Evolutionary conservation across 2,113 vertebrate genomes (phyloP).

Genomic region (Lasiurus cinereus): DNA sequence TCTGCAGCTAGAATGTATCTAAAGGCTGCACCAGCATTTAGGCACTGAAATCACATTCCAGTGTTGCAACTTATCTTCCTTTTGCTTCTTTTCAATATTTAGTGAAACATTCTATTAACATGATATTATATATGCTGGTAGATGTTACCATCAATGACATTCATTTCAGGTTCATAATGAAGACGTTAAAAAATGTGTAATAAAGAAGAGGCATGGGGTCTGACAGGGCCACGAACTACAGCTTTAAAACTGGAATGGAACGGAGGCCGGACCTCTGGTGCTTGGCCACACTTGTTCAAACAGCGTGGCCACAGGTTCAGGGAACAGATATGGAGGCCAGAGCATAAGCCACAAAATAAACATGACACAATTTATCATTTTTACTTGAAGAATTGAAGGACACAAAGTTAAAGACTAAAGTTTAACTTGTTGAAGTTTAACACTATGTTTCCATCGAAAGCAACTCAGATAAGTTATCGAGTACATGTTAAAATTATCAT

Average conservation of each 20-base stretch:
- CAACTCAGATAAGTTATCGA: background rate
- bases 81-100: background rate
- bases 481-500: background rate
- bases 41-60: background rate
- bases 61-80: background rate
- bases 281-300: rapidly evolving
- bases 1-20: rapidly evolving
- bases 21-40: rapidly evolving
- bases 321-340: background rate
- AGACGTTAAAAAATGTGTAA: background rate
- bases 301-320: background rate
- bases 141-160: background rate
- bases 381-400: background rate
- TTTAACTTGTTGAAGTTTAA: background rate
- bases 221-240: background rate
- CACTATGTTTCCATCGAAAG: background rate
- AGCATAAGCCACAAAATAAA: background rate
- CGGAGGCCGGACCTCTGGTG: rapidly evolving
- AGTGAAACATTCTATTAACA: background rate
- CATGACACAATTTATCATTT: too few relatives aligned
- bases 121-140: background rate
- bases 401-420: background rate
- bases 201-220: background rate
- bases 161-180: background rate
- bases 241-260: background rate